Evolutionary conservation across 2,113 vertebrate species (phyloP), one percentile per base, ranked within the genome.

Genomic region (Calcarius ornatus): DNA sequence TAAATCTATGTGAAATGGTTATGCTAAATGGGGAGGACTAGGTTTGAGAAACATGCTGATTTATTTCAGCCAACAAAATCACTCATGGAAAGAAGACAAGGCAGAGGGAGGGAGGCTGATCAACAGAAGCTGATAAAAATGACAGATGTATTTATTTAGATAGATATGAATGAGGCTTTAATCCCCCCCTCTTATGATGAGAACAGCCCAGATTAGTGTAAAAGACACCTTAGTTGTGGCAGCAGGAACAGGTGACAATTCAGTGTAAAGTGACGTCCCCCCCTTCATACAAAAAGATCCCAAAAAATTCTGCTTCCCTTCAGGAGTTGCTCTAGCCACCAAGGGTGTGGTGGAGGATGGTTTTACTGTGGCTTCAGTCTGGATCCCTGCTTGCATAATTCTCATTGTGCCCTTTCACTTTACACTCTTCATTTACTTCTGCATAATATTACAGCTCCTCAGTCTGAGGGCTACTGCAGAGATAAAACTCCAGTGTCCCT

Each of bases 331-430:
- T 89, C 6, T 54, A 27, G 23, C 17, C 42, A 35, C 18, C 9
- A n/a, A n/a, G n/a, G n/a, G 9, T 5, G 5, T 42, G 45, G 0
- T 37, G 51, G 20, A 45, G 27, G 13, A 47, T 61, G 15, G 37
- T 61, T 90, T 82, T 94, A 86, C 37, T 76, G 63, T 2, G 1
- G 16, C n/a, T 73, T 91, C 68, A 48, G 60, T 30, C 33, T 63
- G 35, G 11, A 15, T 89, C 11, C 51, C n/a, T 81, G 21, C 45
- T 86, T 78, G 38, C 31, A 15, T 61, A 81, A 86, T 15, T 61
- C 59, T 83, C 33, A 66, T 83, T 3, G 11, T 78, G 50, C 51
- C 88, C 33, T 95, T 95, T 94, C 65, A 65, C 20, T 88, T 94
- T 54, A 66, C 40, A 38, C 18, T 72, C 64, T 65, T 88, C 37